Percentiles rank a stretch among this genome's conserved stretches.
These are phyloP conservation scores for Poecilia gillii DNA, from an alignment of 2,797 vertebrate genomes.

Conservation along the genomic window DNA sequence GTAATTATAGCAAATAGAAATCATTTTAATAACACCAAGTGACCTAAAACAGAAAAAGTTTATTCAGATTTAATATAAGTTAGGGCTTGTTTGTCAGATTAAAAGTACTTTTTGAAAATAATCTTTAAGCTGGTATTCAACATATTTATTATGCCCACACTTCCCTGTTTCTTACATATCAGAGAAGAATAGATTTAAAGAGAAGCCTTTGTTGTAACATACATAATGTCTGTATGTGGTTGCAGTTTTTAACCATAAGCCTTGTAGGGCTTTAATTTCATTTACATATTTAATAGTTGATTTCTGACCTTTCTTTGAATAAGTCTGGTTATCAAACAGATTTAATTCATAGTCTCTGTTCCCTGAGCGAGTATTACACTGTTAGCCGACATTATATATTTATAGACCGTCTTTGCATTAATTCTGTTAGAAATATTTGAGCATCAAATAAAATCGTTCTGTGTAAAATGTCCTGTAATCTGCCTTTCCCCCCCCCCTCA, in stretches of 20 bases:
- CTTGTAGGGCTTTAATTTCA: neutral
- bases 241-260: neutral
- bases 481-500: slow-evolving; percentile 45
- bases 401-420: neutral
- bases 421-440: neutral
- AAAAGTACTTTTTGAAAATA: neutral
- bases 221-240: neutral
- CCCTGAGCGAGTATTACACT: neutral
- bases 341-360: neutral
- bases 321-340: neutral
- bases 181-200: neutral
- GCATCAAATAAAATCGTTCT: neutral
- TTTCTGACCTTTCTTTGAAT: neutral
- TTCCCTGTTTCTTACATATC: neutral
- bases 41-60: neutral
- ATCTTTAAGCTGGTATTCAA: neutral
- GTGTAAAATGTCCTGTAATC: neutral
- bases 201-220: neutral
- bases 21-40: neutral
- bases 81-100: neutral
- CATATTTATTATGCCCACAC: neutral
- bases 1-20: neutral
- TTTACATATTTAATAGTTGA: neutral
- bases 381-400: neutral
- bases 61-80: neutral